A percentile compares a stretch with the other conserved stretches of the same genome.
Conservation (phyloP, 1,140 invertebrate genomes). For the Harpegnathos saltator region DNA sequence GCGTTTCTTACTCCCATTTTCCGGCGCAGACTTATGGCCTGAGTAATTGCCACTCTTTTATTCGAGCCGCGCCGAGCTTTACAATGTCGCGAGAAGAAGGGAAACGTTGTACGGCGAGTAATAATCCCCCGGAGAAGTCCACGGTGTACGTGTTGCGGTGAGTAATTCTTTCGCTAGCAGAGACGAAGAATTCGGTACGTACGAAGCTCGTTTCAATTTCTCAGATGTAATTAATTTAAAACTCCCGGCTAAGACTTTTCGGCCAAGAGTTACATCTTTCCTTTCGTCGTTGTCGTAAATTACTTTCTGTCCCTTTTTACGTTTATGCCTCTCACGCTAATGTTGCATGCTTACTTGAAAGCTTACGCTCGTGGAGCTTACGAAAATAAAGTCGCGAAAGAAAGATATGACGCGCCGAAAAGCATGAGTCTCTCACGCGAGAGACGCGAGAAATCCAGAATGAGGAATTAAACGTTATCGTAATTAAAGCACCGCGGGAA, state of each 20-base stretch:
- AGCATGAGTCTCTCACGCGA: not conserved
- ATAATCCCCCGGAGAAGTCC: conserved; percentile 1
- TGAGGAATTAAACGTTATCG: conserved; percentile 42
- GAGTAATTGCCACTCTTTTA: conserved; percentile 37
- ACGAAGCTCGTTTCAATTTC: not conserved
- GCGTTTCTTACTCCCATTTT: conserved; percentile 42
- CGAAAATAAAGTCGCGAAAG: not conserved
- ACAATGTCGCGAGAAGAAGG: not conserved
- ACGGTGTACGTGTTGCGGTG: not conserved
- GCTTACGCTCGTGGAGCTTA: not conserved
- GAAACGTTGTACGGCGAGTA: conserved; percentile 1
- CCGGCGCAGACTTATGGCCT: conserved; percentile 1
- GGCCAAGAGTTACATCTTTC: not conserved
- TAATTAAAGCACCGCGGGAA: conserved; percentile 15
- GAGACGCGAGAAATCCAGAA: conserved; percentile 1
- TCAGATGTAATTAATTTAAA: conserved; percentile 14
- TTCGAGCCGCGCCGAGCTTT: not conserved
- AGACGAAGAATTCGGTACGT: not conserved
- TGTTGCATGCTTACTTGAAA: not conserved
- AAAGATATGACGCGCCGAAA: not conserved
- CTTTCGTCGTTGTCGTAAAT: not conserved
- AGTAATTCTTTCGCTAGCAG: conserved; percentile 5
- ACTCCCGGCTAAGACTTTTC: too few species aligned
- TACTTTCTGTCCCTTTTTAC: not conserved
- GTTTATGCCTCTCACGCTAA: not conserved